These are phyloP conservation scores for Nyctibius bracteatus DNA, from an alignment of 2,113 vertebrate species.

Conservation along the genomic window DNA sequence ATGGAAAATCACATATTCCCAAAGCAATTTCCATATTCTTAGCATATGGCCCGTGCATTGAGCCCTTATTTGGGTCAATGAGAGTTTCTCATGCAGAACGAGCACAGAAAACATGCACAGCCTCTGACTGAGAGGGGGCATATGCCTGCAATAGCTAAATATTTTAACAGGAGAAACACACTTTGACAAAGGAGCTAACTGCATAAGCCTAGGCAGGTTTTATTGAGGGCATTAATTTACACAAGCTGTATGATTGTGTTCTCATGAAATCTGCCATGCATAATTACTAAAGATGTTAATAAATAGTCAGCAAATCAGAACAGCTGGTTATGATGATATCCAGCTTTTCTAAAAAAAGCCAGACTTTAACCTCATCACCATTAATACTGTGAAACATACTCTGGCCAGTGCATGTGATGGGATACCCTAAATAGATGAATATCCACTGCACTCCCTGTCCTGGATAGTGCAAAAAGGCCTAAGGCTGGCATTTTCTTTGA, in stretches of 20 bases:
- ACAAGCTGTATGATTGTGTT: conserved; percentile 57
- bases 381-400: conserved; percentile 43
- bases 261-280: conserved; percentile 47
- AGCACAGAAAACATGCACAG: conserved; percentile 6
- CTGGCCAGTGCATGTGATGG: conserved; percentile 17
- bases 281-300: conserved; percentile 62
- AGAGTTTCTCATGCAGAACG: conserved; percentile 54
- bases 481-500: conserved; percentile 64
- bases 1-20: neutral
- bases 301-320: conserved; percentile 55
- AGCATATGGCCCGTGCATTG: neutral
- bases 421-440: conserved; percentile 30
- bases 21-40: conserved; percentile 24
- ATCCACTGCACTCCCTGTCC: conserved; percentile 1
- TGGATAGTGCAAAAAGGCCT: conserved; percentile 51
- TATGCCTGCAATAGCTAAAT: conserved; percentile 35
- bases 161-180: conserved; percentile 17
- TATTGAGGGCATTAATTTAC: conserved; percentile 42
- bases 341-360: conserved; percentile 45
- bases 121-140: conserved; percentile 17
- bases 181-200: conserved; percentile 24
- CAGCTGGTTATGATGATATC: conserved; percentile 62
- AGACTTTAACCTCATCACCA: conserved; percentile 53
- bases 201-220: conserved; percentile 1
- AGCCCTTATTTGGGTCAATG: conserved; percentile 48